phyloP scores from a whole-genome alignment of 2,888 invertebrate species.

The Leuctra nigra region DNA sequence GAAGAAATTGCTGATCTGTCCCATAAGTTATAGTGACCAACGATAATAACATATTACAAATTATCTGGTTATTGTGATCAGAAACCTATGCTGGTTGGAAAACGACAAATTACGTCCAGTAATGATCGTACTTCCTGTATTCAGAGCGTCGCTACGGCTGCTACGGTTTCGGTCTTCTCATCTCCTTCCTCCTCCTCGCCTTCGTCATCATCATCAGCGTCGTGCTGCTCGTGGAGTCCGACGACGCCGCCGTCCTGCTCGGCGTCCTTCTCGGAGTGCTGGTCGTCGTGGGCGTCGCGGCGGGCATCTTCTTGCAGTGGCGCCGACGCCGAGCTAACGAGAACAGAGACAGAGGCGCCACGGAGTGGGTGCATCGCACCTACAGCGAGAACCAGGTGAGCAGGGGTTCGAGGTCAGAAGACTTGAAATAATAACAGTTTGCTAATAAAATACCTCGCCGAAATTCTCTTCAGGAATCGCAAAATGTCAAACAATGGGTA shows the following conservation, averaged over 20 bases:
- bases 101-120: too few relatives aligned
- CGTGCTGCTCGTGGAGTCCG: constrained; percentile 3
- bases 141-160: constrained; percentile 20
- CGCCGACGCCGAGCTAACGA: constrained; percentile 13
- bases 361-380: constrained; percentile 20
- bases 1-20: too few relatives aligned
- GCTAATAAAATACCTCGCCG: too few relatives aligned
- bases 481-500: too few relatives aligned
- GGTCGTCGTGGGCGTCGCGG: constrained; percentile 1
- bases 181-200: constrained; percentile 7
- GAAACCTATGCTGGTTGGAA: too few relatives aligned
- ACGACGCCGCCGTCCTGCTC: constrained; percentile 12
- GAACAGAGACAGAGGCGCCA: constrained; percentile 8
- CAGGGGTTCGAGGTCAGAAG: too few relatives aligned
- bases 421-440: too few relatives aligned
- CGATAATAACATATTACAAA: too few relatives aligned
- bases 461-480: too few relatives aligned
- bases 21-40: too few relatives aligned
- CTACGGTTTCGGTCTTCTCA: constrained; percentile 17
- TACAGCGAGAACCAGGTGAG: constrained; percentile 8
- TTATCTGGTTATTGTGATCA: too few relatives aligned
- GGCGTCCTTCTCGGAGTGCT: constrained; percentile 8
- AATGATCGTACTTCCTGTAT: not conserved
- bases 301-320: constrained; percentile 16
- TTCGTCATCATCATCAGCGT: constrained; percentile 7